Evolutionary conservation across 2,797 vertebrate genomes (phyloP), one percentile per base, ranked within the genome.

Genomic region (Acipenser ruthenus): DNA sequence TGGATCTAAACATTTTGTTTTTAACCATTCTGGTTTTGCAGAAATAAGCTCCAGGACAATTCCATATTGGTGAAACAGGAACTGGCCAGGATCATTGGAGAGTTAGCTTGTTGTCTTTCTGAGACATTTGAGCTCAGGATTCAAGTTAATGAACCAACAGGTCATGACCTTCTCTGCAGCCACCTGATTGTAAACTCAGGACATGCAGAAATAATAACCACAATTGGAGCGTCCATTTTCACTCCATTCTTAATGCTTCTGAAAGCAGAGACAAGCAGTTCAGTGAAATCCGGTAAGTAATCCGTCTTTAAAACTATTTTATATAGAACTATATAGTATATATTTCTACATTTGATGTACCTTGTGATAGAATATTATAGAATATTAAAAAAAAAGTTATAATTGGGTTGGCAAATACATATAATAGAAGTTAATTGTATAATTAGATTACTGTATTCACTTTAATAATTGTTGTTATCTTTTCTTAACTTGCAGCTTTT

Each of bases 241-340:
- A 89, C 79, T 73, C 92, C 94, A 0, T 94, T 97, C 78, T 87
- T 98, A 70, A 78, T 62, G 52, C 81, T 99, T 11, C 85, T 98
- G 6, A 74, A 76, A 75, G 80, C 72, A 37, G 72, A 86, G 70
- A 74, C 80, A 70, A 74, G 92, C 68, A 90, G 89, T 67, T 77
- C 82, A 62, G 86, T 97, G 61, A 99, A 99, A 83, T 83, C 88
- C 85, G 94, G 97, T 98, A 76, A 71, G 83, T 82, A 15, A 37
- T 37, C 37, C 0, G 37, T 37, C 37, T 0, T 37, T 37, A 37
- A 37, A 37, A 37, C 37, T 37, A 37, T 37, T 37, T 37, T 37
- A 37, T 37, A 37, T 37, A 37, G 37, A 37, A 37, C 37, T 4
- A 37, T 37, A 37, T 37, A 37, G 37, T 37, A 37, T 37, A 37